Conservation (phyloP, 1,140 invertebrate species). For the Drosophila nebulosa region DNA sequence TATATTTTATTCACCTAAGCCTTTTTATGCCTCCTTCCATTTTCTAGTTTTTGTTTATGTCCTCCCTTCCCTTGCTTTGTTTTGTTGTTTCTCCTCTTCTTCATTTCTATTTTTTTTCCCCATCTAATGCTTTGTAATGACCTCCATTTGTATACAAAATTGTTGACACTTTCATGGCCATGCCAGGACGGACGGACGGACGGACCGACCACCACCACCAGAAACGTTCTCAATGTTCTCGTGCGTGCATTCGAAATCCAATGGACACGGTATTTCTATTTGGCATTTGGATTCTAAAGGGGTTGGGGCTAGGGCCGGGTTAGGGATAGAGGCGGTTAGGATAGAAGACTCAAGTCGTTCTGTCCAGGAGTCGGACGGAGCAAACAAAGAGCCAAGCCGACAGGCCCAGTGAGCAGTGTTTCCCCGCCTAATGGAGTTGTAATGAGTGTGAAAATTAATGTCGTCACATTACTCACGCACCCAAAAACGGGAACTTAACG, state of each 20-base stretch:
- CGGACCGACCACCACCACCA: constrained; percentile 5
- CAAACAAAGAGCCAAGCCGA: constrained; percentile 29
- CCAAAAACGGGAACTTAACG: constrained; percentile 34
- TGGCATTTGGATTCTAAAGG: constrained; percentile 32
- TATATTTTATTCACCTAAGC: constrained; percentile 7
- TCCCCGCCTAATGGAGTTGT: constrained; percentile 70
- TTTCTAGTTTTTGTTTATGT: constrained; percentile 8
- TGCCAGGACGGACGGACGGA: neutral
- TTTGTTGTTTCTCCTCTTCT: neutral
- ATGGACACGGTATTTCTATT: constrained; percentile 43
- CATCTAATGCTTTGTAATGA: constrained; percentile 42
- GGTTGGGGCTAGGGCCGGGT: neutral
- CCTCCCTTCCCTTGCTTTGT: neutral
- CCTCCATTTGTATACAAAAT: constrained; percentile 63
- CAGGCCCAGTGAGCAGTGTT: constrained; percentile 15
- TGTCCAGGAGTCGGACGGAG: neutral
- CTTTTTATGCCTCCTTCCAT: constrained; percentile 19
- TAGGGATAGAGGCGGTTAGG: neutral
- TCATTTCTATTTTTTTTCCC: constrained; percentile 20
- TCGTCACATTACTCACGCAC: constrained; percentile 79
- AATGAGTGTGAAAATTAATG: constrained; percentile 79
- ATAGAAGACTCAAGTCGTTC: neutral
- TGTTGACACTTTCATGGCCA: constrained; percentile 58
- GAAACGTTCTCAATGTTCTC: constrained; percentile 26
- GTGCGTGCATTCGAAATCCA: constrained; percentile 60